phyloP scores from a whole-genome alignment of 1,140 invertebrate genomes.

The Samia ricini region DNA sequence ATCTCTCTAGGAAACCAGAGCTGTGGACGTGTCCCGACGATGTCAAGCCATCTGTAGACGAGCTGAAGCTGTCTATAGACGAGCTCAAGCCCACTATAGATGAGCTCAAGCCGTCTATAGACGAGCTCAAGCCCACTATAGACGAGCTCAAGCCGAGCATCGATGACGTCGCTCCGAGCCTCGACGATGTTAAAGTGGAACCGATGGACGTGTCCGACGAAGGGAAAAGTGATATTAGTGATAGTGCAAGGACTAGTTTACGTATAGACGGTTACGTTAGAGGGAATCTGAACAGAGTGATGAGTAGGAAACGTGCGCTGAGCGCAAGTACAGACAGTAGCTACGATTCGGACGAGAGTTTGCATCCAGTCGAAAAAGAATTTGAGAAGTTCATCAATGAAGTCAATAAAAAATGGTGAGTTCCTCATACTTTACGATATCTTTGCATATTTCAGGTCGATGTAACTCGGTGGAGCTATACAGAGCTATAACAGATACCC shows the following conservation, averaged over 20 bases:
- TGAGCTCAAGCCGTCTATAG: not conserved
- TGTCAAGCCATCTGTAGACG: slow-evolving; percentile 25
- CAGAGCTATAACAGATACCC: not conserved
- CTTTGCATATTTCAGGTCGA: no score
- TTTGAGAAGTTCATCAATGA: slow-evolving; percentile 64
- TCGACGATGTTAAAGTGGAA: slow-evolving; percentile 46
- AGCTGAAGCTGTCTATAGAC: not conserved
- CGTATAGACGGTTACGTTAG: slow-evolving; percentile 44
- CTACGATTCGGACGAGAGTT: slow-evolving; percentile 57
- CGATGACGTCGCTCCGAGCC: slow-evolving; percentile 40
- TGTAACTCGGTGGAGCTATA: not conserved
- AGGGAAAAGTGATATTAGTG: slow-evolving; percentile 56
- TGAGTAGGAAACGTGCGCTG: slow-evolving; percentile 51
- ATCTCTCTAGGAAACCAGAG: slow-evolving; percentile 45
- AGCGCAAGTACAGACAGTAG: slow-evolving; percentile 52
- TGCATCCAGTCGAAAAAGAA: slow-evolving; percentile 60
- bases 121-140: not conserved
- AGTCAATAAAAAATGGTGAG: slow-evolving; percentile 68
- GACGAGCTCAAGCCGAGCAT: not conserved
- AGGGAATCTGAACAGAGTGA: slow-evolving; percentile 35
- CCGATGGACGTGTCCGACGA: slow-evolving; percentile 32
- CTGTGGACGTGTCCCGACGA: slow-evolving; percentile 42
- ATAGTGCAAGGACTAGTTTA: slow-evolving; percentile 47
- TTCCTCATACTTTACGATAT: no score
- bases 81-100: not conserved